Evolutionary conservation across 1,140 invertebrate genomes (phyloP).

Genomic region (Coptotermes formosanus): DNA sequence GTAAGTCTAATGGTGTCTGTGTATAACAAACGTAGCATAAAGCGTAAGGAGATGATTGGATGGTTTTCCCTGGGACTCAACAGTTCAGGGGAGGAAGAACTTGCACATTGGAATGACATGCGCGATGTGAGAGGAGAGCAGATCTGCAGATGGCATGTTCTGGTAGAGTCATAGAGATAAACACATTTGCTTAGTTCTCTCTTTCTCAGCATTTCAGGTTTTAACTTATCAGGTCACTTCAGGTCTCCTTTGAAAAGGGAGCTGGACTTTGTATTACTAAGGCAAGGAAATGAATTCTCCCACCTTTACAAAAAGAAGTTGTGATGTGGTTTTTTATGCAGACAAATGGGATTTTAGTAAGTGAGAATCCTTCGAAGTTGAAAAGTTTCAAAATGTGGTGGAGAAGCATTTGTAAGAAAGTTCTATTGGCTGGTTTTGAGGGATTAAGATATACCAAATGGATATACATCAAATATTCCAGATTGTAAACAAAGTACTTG

Average conservation of each 20-base stretch:
- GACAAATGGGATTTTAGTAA: not conserved
- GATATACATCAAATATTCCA: not conserved
- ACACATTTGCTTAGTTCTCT: not conserved
- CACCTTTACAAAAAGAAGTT: not conserved
- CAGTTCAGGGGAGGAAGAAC: slow-evolving; percentile 87
- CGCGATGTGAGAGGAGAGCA: slow-evolving; percentile 67
- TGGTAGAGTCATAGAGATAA: slow-evolving; percentile 51
- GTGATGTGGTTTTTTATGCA: not conserved
- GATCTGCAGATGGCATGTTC: slow-evolving; percentile 72
- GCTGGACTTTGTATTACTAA: not conserved
- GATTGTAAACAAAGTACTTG: not conserved
- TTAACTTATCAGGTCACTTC: not conserved
- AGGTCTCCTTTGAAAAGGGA: not conserved
- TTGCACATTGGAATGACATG: slow-evolving; percentile 94
- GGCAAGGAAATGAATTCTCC: not conserved
- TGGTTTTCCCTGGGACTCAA: slow-evolving; percentile 92
- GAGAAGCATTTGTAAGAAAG: not conserved
- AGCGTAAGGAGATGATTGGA: slow-evolving; percentile 93
- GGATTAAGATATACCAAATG: not conserved
- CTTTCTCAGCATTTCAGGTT: not conserved
- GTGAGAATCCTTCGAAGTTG: not conserved
- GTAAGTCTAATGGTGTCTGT: slow-evolving; percentile 92
- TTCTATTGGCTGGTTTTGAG: not conserved
- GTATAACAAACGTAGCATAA: slow-evolving; percentile 88
- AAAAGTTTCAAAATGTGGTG: not conserved